phyloP scores from a whole-genome alignment of 2,113 vertebrate genomes.

The Opisthocomus hoazin region DNA sequence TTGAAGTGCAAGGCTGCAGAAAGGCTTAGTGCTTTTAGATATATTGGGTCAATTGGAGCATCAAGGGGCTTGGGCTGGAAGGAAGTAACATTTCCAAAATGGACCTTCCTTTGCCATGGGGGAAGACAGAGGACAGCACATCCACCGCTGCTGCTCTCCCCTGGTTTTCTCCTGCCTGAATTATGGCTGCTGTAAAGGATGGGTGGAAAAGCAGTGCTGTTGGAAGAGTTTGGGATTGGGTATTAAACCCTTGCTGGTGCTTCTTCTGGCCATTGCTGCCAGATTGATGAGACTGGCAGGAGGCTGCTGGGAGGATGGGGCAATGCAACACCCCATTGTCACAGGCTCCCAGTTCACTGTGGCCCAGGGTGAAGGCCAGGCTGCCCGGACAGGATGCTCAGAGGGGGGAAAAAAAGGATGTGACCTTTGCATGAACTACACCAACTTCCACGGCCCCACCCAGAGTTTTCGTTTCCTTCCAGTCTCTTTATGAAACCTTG shows the following conservation, averaged over 20 bases:
- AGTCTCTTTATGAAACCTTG: background rate
- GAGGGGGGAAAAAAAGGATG: background rate
- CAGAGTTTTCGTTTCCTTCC: background rate
- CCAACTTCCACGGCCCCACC: fast-evolving
- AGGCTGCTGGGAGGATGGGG: background rate
- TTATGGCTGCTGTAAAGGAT: background rate
- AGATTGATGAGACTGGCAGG: background rate
- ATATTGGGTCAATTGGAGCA: background rate
- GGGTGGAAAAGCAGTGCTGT: background rate
- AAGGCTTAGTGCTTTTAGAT: background rate
- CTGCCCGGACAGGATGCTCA: background rate
- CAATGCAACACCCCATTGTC: background rate
- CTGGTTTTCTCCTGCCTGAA: background rate
- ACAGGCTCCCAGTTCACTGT: fast-evolving
- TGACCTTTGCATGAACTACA: background rate
- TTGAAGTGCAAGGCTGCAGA: background rate
- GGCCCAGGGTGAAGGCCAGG: background rate
- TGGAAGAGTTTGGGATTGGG: background rate
- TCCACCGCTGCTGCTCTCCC: background rate
- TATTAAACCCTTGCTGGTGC: background rate
- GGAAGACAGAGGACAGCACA: background rate
- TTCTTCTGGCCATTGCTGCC: background rate
- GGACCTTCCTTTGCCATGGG: background rate
- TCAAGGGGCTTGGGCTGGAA: background rate
- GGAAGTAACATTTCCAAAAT: background rate